Conservation (phyloP, 1,140 invertebrate species). For the Drosophila quadrilineata region DNA sequence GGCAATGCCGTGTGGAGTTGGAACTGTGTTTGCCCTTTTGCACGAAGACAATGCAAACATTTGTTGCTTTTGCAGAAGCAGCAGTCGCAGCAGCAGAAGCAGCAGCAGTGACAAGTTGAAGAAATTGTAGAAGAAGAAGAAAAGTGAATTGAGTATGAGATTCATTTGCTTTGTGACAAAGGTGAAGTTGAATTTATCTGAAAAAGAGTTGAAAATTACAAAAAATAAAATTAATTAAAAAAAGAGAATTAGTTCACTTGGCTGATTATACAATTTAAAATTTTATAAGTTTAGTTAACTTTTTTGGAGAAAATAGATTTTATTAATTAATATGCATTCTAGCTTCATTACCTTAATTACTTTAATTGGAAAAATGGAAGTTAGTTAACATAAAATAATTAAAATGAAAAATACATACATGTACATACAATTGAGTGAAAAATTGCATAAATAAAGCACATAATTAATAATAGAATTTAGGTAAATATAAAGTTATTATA, state of each 20-base stretch:
- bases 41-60: constrained; percentile 65
- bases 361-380: too few relatives aligned
- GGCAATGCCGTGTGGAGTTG: constrained; percentile 19
- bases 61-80: constrained; percentile 28
- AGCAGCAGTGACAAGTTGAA: constrained; percentile 3
- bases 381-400: too few relatives aligned
- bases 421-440: too few relatives aligned
- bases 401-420: too few relatives aligned
- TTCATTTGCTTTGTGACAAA: constrained; percentile 24
- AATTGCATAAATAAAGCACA: too few relatives aligned
- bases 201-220: background rate
- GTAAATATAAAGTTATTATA: too few relatives aligned
- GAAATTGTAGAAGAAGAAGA: too few relatives aligned
- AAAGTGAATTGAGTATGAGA: constrained; percentile 1
- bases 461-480: too few relatives aligned
- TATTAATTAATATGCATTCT: too few relatives aligned
- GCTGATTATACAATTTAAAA: too few relatives aligned
- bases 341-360: too few relatives aligned
- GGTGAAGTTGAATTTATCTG: constrained; percentile 8
- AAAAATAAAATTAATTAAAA: background rate
- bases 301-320: too few relatives aligned
- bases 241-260: background rate
- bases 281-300: background rate
- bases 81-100: constrained; percentile 2
- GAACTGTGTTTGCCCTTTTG: constrained; percentile 14